Evolutionary conservation across 2,888 invertebrate genomes (phyloP), one percentile per base, ranked within the genome.

Genomic region (Nasonovia ribisnigri): DNA sequence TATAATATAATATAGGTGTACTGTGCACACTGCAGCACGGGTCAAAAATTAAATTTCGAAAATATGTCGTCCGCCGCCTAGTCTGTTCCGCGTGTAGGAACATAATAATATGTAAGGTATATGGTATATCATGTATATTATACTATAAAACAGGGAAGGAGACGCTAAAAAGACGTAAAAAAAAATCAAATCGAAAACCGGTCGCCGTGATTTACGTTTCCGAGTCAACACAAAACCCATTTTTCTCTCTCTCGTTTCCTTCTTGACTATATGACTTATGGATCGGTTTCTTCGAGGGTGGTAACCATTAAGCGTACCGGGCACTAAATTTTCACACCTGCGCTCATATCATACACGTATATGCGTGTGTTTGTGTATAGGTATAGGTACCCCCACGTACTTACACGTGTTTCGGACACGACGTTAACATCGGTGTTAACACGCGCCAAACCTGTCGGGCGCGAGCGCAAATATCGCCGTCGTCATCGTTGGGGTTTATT

Each of bases 391-490:
- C 93, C 93, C 93, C 93, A 93, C 93, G 93, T 90, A 60, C 20
- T 60, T 93, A 93, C 93, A 93, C 90, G 90, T 93, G 93, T 93
- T 93, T 54, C 67, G 86, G 86, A 90, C 93, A 93, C 86, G 60
- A 93, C 67, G 92, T 77, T 88, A 90, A 93, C 93, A 93, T 93
- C 51, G 90, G 93, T 90, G 93, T 90, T 93, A 93, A 93, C 93
- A 93, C 93, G 93, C 84, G 90, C 93, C 90, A 51, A 93, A 90
- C 93, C 90, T 20, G 87, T 60, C 86, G 86, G 24, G 86, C 8
- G 54, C 43, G 84, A 42, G 13, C 86, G 91, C 86, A 26, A 90
- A 89, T 60, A 60, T 90, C 67, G 43, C 46, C 67, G 48, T 42
- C 60, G 90, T 46, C 43, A 86, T 46, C 86, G 29, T 46, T 13